Conservation (phyloP, 2,888 invertebrate species). For the Ormyrus pomaceus region DNA sequence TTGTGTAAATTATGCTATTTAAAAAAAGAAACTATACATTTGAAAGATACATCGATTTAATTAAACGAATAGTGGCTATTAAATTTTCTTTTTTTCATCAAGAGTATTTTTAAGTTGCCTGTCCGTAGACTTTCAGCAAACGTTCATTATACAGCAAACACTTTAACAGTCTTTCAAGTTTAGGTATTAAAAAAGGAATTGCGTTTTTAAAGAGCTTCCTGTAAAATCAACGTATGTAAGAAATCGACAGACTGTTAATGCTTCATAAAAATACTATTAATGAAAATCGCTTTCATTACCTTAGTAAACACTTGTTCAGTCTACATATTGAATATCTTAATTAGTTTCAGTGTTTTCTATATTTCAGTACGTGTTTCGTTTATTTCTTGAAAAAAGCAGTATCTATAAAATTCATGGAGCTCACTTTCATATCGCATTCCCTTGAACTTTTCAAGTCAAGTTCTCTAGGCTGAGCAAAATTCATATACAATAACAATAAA, state of each 20-base stretch:
- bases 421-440: constrained; percentile 45
- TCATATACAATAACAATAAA: constrained; percentile 42
- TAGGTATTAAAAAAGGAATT: constrained; percentile 55
- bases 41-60: constrained; percentile 24
- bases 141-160: constrained; percentile 44
- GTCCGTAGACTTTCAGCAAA: constrained; percentile 32
- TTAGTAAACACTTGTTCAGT: constrained; percentile 51
- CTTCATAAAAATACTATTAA: constrained; percentile 42
- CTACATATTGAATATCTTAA: constrained; percentile 50
- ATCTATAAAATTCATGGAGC: constrained; percentile 50
- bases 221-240: constrained; percentile 34
- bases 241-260: constrained; percentile 23
- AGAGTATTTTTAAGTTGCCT: constrained; percentile 37
- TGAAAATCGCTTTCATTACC: constrained; percentile 35
- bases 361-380: constrained; percentile 47
- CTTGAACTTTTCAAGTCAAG: constrained; percentile 27
- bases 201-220: constrained; percentile 38
- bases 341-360: constrained; percentile 51
- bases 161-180: constrained; percentile 54
- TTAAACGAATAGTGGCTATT: constrained; percentile 37
- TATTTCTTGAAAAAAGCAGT: constrained; percentile 47
- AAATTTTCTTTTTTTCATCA: constrained; percentile 24
- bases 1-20: constrained; percentile 37
- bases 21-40: constrained; percentile 35
- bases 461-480: constrained; percentile 48